Percentiles rank a stretch among this genome's conserved stretches.
These are phyloP conservation scores for Cochlearius cochlearius DNA, from an alignment of 2,113 vertebrate genomes.

Conservation along the genomic window DNA sequence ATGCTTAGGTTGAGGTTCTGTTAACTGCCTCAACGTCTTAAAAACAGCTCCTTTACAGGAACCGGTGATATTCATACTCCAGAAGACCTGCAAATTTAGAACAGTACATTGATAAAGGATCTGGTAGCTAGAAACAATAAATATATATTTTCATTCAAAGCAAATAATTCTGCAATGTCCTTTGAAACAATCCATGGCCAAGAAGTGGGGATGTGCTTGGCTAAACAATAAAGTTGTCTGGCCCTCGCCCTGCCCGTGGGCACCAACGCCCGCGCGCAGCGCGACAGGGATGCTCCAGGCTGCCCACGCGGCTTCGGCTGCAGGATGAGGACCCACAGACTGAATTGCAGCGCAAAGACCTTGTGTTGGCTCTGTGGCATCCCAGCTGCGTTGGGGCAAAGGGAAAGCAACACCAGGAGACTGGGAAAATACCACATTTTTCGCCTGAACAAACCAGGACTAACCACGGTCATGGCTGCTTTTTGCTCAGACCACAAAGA, in stretches of 20 bases:
- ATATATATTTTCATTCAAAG: not conserved
- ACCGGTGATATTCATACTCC: constrained; percentile 49
- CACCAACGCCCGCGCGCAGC: accelerated
- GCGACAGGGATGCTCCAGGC: not conserved
- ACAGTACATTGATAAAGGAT: constrained; percentile 61
- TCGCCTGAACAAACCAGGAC: not conserved
- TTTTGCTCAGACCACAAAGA: not conserved
- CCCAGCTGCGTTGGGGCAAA: not conserved
- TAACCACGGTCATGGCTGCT: not conserved
- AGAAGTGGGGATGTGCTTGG: not conserved
- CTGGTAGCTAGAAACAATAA: constrained; percentile 32
- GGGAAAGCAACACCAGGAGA: constrained; percentile 2
- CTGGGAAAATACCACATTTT: not conserved
- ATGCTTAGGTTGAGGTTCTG: constrained; percentile 65
- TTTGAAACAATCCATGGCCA: not conserved
- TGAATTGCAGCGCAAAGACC: not conserved
- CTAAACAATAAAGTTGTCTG: not conserved
- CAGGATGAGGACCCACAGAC: not conserved
- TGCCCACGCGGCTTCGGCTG: not conserved
- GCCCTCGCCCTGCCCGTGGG: not conserved
- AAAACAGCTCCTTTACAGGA: constrained; percentile 53
- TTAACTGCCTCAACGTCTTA: constrained; percentile 63
- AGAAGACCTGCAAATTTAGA: constrained; percentile 46
- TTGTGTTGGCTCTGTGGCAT: not conserved
- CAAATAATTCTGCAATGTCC: not conserved